These are phyloP conservation scores for Uropetala carovei DNA, from an alignment of 2,888 invertebrate species.

Conservation along the genomic window DNA sequence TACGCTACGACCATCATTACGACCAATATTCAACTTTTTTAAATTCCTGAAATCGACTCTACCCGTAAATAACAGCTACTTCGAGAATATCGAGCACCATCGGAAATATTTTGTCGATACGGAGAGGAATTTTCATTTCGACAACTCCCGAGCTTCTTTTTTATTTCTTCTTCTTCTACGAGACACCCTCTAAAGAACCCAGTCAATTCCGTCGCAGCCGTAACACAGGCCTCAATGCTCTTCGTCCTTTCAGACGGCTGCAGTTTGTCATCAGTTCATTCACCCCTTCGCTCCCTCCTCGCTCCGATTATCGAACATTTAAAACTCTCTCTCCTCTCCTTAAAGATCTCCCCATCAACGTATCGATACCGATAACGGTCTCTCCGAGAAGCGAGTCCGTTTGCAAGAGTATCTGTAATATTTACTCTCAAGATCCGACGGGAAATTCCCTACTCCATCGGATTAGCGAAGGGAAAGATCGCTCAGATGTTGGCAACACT, in stretches of 20 bases:
- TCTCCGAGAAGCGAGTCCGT: too few species aligned
- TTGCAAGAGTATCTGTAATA: too few species aligned
- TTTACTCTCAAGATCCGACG: too few species aligned
- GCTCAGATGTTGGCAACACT: conserved; percentile 13
- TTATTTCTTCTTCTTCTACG: neutral
- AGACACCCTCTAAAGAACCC: neutral
- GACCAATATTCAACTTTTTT: too few species aligned
- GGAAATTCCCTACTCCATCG: neutral
- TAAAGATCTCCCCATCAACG: neutral
- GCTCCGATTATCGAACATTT: neutral
- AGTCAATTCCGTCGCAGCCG: neutral
- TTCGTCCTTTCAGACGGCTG: neutral
- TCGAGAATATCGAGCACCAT: conserved; percentile 27
- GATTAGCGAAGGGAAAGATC: neutral
- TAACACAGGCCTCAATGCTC: too few species aligned
- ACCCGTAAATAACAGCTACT: neutral
- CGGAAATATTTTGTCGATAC: conserved; percentile 50
- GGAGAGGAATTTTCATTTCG: neutral
- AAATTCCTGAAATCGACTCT: neutral
- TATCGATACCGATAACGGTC: neutral
- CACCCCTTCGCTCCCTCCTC: neutral
- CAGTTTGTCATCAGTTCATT: neutral
- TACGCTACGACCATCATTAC: too few species aligned
- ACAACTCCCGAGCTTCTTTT: neutral
- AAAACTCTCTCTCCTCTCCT: neutral